A percentile compares a stretch with the other conserved stretches of the same genome.
Conservation (phyloP, 2,888 invertebrate genomes). For the Pandemis corylana region DNA sequence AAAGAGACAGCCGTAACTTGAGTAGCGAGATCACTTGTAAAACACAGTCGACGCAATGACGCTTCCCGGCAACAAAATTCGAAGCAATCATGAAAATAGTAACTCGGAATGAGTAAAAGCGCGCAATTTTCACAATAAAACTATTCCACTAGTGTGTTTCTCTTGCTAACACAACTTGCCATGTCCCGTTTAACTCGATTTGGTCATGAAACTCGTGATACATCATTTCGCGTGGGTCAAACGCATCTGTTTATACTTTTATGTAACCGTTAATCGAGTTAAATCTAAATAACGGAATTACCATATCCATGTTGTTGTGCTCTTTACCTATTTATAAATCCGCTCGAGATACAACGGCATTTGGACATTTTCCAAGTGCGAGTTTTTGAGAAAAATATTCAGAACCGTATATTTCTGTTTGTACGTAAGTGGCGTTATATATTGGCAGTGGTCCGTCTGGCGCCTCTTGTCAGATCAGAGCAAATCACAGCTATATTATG, state of each 20-base stretch:
- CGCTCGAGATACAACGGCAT: conserved; percentile 48
- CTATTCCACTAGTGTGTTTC: not conserved
- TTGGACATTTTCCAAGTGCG: conserved; percentile 55
- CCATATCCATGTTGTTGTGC: conserved; percentile 45
- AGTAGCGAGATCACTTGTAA: not conserved
- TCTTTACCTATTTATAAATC: conserved; percentile 52
- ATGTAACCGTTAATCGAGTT: conserved; percentile 29
- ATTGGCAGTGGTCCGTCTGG: conserved; percentile 14
- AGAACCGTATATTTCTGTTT: conserved; percentile 49
- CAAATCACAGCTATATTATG: conserved; percentile 23
- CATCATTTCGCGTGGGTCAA: conserved; percentile 7
- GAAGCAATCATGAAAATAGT: not conserved
- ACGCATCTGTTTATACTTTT: conserved; percentile 16
- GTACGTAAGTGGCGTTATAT: conserved; percentile 44
- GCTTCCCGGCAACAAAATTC: not conserved
- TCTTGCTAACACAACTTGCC: not conserved
- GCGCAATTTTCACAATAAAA: too few species aligned
- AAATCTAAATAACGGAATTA: conserved; percentile 28
- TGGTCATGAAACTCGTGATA: not conserved
- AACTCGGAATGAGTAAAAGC: too few species aligned
- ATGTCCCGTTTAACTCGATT: not conserved
- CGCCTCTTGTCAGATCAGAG: conserved; percentile 30
- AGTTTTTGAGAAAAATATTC: conserved; percentile 55
- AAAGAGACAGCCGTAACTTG: not conserved
- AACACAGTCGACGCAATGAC: not conserved